phyloP scores from a whole-genome alignment of 2,888 invertebrate genomes.

The Drosophila barbarae region DNA sequence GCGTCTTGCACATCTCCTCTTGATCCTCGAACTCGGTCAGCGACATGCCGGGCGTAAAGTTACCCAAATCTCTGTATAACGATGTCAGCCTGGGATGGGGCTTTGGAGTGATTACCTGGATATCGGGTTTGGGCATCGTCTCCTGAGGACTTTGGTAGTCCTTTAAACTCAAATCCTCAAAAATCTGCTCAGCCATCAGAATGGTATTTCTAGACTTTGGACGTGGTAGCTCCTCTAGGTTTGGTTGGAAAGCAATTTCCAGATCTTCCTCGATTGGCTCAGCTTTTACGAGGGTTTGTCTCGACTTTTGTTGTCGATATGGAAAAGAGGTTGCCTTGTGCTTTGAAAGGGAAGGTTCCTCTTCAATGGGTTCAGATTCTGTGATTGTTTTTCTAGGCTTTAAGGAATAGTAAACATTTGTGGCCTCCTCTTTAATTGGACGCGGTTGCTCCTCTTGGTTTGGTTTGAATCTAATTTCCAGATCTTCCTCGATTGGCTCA shows the following conservation, averaged over 20 bases:
- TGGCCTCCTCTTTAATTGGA: too few species aligned
- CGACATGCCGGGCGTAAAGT: slow-evolving; percentile 18
- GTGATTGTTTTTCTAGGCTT: background rate
- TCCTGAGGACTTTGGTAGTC: slow-evolving; percentile 23
- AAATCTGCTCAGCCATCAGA: background rate
- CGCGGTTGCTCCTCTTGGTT: background rate
- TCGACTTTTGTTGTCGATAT: background rate
- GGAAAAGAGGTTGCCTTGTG: background rate
- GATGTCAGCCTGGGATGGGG: background rate
- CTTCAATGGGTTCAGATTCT: background rate
- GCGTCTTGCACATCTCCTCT: slow-evolving; percentile 10
- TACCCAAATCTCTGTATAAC: slow-evolving; percentile 1
- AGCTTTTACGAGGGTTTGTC: slow-evolving; percentile 15
- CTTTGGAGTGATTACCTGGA: slow-evolving; percentile 3
- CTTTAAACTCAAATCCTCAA: background rate
- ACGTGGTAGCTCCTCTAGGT: background rate
- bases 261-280: slow-evolving; percentile 39
- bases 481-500: slow-evolving; percentile 38
- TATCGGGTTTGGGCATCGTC: background rate
- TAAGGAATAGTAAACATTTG: background rate
- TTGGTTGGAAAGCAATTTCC: background rate
- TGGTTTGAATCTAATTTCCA: background rate
- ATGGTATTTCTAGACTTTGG: slow-evolving; percentile 6
- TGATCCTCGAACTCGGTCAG: slow-evolving; percentile 15
- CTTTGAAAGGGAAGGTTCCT: background rate